A percentile compares a stretch with the other conserved stretches of the same genome.
Evolutionary conservation across 2,797 vertebrate species (phyloP).

Genomic region (Enteromius mattozi): DNA sequence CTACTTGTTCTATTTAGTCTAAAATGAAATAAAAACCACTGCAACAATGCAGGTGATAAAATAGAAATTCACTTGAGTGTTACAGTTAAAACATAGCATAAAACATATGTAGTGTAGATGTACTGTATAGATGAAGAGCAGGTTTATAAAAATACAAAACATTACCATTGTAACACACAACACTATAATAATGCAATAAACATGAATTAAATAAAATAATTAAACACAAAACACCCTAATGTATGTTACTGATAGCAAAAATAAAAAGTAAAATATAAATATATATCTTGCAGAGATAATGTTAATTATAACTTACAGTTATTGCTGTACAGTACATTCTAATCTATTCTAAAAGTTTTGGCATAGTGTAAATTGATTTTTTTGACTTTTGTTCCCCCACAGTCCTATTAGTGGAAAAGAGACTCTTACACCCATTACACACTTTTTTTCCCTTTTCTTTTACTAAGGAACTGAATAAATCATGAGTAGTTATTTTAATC

Average conservation of each 20-base stretch:
- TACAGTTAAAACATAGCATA: neutral
- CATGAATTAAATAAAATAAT: too few relatives aligned
- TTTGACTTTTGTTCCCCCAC: neutral
- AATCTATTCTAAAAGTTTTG: too few relatives aligned
- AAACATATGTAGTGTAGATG: neutral
- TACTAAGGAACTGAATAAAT: slow-evolving; percentile 2
- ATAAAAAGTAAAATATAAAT: neutral
- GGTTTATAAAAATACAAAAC: too few relatives aligned
- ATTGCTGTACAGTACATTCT: too few relatives aligned
- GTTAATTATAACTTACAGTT: too few relatives aligned
- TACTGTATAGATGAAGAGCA: too few relatives aligned
- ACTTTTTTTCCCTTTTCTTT: neutral
- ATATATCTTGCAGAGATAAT: neutral
- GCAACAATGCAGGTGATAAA: neutral
- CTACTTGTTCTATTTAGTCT: neutral
- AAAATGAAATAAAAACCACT: neutral
- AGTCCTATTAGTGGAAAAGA: slow-evolving; percentile 10
- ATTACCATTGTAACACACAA: too few relatives aligned
- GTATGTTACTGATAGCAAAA: neutral
- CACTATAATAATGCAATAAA: too few relatives aligned
- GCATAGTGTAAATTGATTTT: neutral
- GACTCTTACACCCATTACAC: neutral
- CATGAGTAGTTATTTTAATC: neutral
- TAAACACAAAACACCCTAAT: neutral
- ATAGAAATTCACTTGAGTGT: neutral